These are phyloP conservation scores for Cottus gobio DNA, from an alignment of 2,113 vertebrate species.

Conservation along the genomic window DNA sequence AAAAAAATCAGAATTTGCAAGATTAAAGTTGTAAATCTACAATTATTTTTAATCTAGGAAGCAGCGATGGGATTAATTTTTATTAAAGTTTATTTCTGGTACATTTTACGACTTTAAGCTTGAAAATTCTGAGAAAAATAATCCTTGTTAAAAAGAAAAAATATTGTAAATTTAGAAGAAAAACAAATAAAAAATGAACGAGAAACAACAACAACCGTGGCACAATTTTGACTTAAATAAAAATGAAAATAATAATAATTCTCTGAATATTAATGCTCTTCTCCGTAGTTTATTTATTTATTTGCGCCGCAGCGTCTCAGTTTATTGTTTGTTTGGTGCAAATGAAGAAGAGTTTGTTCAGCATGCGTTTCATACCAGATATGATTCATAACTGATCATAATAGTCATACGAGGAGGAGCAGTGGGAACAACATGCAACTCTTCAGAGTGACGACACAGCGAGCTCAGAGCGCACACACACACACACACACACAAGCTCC, in stretches of 20 bases:
- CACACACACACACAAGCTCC: constrained; percentile 23
- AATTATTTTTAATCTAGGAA: not conserved
- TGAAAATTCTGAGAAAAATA: not conserved
- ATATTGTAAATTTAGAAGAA: too few relatives aligned
- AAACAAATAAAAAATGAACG: too few relatives aligned
- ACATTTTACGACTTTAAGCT: not conserved
- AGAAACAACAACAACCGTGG: too few relatives aligned
- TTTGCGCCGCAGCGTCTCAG: not conserved
- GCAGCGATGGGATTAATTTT: not conserved
- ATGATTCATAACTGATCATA: too few relatives aligned
- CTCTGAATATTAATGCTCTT: not conserved
- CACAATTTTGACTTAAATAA: not conserved
- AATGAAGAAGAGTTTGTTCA: not conserved
- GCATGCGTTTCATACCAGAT: constrained; percentile 2
- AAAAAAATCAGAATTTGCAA: not conserved
- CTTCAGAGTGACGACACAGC: constrained; percentile 1
- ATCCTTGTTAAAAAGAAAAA: not conserved
- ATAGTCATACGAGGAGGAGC: not conserved
- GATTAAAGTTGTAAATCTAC: not conserved
- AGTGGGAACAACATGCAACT: constrained; percentile 22
- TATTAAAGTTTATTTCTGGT: not conserved
- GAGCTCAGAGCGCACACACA: too few relatives aligned
- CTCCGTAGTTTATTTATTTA: not conserved
- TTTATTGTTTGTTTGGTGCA: not conserved
- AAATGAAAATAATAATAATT: too few relatives aligned